Percentiles rank a stretch among this genome's conserved stretches.
These are phyloP conservation scores for Phymanthus crucifer DNA, from an alignment of 92 coral and sea anemone genomes.

Conservation along the genomic window DNA sequence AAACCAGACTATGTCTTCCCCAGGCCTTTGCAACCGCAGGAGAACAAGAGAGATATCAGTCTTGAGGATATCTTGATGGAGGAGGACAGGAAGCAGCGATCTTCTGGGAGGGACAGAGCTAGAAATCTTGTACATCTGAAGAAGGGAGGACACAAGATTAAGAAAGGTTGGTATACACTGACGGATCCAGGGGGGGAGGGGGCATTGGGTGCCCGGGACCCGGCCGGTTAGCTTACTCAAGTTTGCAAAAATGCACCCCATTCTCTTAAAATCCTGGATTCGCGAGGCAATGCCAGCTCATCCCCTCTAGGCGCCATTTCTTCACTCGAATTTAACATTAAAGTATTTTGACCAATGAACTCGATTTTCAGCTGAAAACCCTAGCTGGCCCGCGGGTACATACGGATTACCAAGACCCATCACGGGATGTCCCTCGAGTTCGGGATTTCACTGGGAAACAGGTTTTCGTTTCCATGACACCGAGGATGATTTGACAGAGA, in stretches of 20 bases:
- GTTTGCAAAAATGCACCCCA: too few relatives aligned
- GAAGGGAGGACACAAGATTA: neutral
- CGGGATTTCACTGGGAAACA: slow-evolving; percentile 86
- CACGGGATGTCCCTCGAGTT: slow-evolving; percentile 84
- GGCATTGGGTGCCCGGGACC: too few relatives aligned
- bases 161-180: neutral
- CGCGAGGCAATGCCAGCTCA: too few relatives aligned
- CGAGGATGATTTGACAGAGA: slow-evolving; percentile 97
- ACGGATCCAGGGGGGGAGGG: neutral
- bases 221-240: too few relatives aligned
- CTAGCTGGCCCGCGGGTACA: slow-evolving; percentile 88
- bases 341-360: too few relatives aligned
- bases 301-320: too few relatives aligned
- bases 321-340: too few relatives aligned
- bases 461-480: slow-evolving; percentile 98
- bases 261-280: too few relatives aligned
- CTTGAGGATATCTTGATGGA: slow-evolving; percentile 55
- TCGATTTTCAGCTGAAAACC: slow-evolving; percentile 15
- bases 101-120: slow-evolving; percentile 6
- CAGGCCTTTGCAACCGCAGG: slow-evolving; percentile 12
- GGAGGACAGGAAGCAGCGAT: slow-evolving; percentile 30
- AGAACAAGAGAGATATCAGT: slow-evolving; percentile 60
- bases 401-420: slow-evolving; percentile 88
- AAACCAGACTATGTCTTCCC: slow-evolving; percentile 9
- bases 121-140: neutral